phyloP scores from a whole-genome alignment of 2,888 invertebrate species.

The Xestia c-nigrum region DNA sequence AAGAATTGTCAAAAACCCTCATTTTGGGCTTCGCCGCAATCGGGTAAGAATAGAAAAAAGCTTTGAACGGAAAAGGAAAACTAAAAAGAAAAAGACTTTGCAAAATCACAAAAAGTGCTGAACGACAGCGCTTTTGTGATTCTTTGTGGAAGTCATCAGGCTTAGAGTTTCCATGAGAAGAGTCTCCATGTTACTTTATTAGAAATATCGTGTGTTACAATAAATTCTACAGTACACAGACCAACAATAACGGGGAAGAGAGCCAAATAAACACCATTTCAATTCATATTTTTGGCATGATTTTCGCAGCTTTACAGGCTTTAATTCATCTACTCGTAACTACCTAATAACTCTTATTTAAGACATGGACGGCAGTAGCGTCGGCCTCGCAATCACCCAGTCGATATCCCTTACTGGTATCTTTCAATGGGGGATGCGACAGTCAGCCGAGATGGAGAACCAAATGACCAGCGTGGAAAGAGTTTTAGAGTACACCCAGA shows the following conservation, averaged over 20 bases:
- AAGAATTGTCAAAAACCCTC: not conserved
- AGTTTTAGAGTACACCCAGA: constrained; percentile 92
- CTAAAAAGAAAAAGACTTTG: too few relatives aligned
- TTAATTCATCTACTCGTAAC: not conserved
- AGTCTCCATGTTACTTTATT: not conserved
- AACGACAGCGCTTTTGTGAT: not conserved
- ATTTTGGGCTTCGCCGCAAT: too few relatives aligned
- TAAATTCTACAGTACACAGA: not conserved
- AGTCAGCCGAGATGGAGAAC: constrained; percentile 96
- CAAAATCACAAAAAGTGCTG: too few relatives aligned
- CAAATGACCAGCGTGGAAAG: constrained; percentile 96
- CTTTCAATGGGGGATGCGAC: constrained; percentile 95
- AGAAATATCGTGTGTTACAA: not conserved
- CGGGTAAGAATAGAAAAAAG: not conserved
- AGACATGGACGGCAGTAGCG: constrained; percentile 90
- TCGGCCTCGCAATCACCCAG: constrained; percentile 92
- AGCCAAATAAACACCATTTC: not conserved
- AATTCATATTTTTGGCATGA: not conserved
- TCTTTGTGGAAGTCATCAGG: not conserved
- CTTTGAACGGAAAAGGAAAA: too few relatives aligned
- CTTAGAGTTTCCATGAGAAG: not conserved
- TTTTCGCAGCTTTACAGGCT: not conserved
- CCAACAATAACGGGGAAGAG: not conserved
- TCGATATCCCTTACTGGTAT: constrained; percentile 92
- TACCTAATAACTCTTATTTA: constrained; percentile 9